Conservation (phyloP, 2,113 vertebrate species). For the Sclerurus mexicanus region DNA sequence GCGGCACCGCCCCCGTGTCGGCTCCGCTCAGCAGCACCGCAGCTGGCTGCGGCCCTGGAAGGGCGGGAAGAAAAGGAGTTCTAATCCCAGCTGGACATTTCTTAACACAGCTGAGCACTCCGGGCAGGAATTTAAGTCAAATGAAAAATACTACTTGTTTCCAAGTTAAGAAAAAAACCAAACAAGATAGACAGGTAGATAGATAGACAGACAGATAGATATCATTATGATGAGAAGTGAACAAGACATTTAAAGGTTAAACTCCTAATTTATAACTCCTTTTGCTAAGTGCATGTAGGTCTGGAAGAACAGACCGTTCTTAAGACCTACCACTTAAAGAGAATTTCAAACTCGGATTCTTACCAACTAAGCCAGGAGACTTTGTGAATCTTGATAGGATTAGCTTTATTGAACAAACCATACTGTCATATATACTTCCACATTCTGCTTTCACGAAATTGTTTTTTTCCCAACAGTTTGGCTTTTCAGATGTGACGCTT, state of each 20-base stretch:
- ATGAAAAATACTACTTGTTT: not conserved
- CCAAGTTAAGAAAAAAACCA: not conserved
- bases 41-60: not conserved
- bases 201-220: too few species aligned
- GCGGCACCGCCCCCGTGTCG: too few species aligned
- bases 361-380: not conserved
- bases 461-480: not conserved
- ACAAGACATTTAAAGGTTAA: not conserved
- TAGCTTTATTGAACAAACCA: not conserved
- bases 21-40: rapidly evolving
- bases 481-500: not conserved
- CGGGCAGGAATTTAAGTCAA: not conserved
- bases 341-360: not conserved
- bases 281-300: not conserved
- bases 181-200: too few species aligned
- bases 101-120: rapidly evolving
- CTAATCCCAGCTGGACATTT: not conserved
- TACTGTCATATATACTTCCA: not conserved
- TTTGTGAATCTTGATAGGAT: not conserved
- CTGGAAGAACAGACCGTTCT: rapidly evolving
- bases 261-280: not conserved
- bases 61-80: not conserved
- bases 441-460: not conserved
- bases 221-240: not conserved
- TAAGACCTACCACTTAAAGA: not conserved